These are phyloP conservation scores for Antedon mediterranea DNA, from an alignment of 53 echinoderm and acorn worm species.

Conservation along the genomic window DNA sequence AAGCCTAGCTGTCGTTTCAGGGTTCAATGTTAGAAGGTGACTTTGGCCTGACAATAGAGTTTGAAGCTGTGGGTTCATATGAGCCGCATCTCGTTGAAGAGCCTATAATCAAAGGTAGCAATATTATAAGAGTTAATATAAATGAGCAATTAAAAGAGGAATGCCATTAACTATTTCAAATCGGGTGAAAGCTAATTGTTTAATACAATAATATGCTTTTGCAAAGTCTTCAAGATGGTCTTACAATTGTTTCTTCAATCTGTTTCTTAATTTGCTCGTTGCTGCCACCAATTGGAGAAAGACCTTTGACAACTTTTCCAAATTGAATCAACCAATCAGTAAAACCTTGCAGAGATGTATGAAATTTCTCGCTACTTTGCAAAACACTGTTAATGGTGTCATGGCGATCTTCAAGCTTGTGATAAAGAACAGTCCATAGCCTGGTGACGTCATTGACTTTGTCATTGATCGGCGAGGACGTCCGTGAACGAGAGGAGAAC, in stretches of 20 bases:
- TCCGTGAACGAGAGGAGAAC: slow-evolving; percentile 45
- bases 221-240: too few relatives aligned
- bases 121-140: too few relatives aligned
- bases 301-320: slow-evolving; percentile 49
- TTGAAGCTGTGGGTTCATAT: slow-evolving; percentile 58
- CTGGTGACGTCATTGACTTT: slow-evolving; percentile 58
- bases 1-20: slow-evolving; percentile 66
- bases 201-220: too few relatives aligned
- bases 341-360: slow-evolving; percentile 58
- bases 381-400: slow-evolving; percentile 67
- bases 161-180: too few relatives aligned
- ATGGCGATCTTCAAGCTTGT: slow-evolving; percentile 67
- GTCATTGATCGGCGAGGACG: slow-evolving; percentile 54
- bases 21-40: slow-evolving; percentile 49
- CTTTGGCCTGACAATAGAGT: slow-evolving; percentile 49
- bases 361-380: slow-evolving; percentile 81
- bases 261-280: slow-evolving; percentile 80
- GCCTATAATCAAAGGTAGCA: slow-evolving; percentile 18
- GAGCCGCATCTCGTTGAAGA: slow-evolving; percentile 71
- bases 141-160: too few relatives aligned
- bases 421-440: slow-evolving; percentile 74
- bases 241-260: slow-evolving; percentile 94
- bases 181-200: too few relatives aligned
- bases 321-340: slow-evolving; percentile 88
- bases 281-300: slow-evolving; percentile 75